Percentiles rank a stretch among this genome's conserved stretches.
Evolutionary conservation across 2,888 invertebrate species (phyloP).

Genomic region (Melipona beecheii): DNA sequence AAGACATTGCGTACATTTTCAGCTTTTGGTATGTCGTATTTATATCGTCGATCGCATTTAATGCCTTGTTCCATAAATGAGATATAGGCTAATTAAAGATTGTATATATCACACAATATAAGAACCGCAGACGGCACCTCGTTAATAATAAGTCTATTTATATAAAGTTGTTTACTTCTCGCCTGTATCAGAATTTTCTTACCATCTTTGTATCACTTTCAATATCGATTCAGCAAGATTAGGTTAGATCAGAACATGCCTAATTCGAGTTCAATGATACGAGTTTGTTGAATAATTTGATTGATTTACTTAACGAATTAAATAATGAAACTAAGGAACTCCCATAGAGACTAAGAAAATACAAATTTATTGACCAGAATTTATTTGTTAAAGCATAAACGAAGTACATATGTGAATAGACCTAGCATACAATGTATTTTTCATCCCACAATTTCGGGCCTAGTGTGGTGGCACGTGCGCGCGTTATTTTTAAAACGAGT

Average conservation of each 20-base stretch:
- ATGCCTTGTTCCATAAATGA: neutral
- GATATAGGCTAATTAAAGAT: neutral
- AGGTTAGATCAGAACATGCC: neutral
- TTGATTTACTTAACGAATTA: no score
- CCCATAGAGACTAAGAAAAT: no score
- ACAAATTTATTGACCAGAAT: no score
- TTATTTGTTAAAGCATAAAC: no score
- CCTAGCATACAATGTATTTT: no score
- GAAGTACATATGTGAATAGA: no score
- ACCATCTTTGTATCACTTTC: neutral
- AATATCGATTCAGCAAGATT: neutral
- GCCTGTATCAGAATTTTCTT: neutral
- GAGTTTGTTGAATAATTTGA: no score
- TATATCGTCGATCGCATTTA: neutral
- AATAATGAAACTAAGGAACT: no score
- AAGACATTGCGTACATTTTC: slow-evolving; percentile 9
- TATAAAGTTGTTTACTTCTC: neutral
- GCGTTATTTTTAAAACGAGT: no score
- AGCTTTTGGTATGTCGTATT: neutral
- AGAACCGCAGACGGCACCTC: neutral
- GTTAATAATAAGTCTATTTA: neutral
- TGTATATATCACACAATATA: neutral
- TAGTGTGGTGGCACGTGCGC: no score
- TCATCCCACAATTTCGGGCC: no score
- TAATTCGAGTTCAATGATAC: no score